Conservation (phyloP, 1,140 invertebrate genomes). For the Neuroterus valhalla region DNA sequence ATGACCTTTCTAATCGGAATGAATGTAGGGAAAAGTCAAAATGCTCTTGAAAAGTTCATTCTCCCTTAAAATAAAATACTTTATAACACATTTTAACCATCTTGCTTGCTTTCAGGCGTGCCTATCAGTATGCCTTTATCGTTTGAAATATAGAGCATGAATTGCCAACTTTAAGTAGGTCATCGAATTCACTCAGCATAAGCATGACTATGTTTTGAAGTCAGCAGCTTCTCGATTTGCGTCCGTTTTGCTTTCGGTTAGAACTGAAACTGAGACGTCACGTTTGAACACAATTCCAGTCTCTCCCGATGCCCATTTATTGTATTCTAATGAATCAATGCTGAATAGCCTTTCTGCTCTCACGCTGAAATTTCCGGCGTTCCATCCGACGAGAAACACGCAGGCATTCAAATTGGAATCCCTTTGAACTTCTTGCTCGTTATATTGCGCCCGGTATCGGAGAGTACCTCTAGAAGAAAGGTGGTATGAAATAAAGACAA, state of each 20-base stretch:
- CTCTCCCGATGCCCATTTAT: background rate
- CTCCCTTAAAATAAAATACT: background rate
- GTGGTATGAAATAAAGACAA: conserved; percentile 9
- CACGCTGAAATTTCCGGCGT: background rate
- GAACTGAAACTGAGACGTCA: background rate
- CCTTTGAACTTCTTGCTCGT: conserved; percentile 25
- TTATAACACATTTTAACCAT: background rate
- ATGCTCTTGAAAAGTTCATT: background rate
- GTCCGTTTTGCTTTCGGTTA: background rate
- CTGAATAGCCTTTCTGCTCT: background rate
- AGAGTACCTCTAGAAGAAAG: background rate
- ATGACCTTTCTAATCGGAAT: background rate
- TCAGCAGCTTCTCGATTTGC: background rate
- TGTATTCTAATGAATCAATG: conserved; percentile 7
- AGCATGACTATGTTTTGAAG: background rate
- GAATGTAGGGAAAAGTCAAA: background rate
- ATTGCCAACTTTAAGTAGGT: background rate
- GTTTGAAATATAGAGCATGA: background rate
- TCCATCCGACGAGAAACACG: background rate
- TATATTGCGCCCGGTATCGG: conserved; percentile 1
- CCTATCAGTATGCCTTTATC: background rate
- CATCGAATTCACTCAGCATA: background rate
- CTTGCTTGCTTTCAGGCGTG: background rate
- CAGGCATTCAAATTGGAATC: conserved; percentile 1
- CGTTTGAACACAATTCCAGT: background rate